Percentiles rank a stretch among this genome's conserved stretches.
phyloP scores from a whole-genome alignment of 2,113 vertebrate genomes.

The Pelmatolapia mariae region DNA sequence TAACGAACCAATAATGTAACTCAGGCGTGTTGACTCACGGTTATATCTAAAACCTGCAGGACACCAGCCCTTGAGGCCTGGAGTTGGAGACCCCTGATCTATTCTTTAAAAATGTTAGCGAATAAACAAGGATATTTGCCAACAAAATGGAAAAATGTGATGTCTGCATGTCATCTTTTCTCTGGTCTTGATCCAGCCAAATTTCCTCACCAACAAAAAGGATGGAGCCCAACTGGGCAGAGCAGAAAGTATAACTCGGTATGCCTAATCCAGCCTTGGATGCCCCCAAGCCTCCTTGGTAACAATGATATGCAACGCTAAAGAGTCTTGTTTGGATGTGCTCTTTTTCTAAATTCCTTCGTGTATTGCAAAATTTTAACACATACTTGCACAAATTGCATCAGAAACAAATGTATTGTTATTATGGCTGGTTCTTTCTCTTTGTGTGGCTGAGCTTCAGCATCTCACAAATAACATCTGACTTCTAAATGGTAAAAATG shows the following conservation, averaged over 20 bases:
- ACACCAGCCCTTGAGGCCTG: not conserved
- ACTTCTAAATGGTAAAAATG: not conserved
- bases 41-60: not conserved
- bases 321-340: not conserved
- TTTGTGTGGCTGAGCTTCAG: not conserved
- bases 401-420: not conserved
- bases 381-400: not conserved
- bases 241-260: not conserved
- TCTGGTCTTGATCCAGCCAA: not conserved
- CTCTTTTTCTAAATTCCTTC: not conserved
- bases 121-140: not conserved
- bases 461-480: not conserved
- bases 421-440: not conserved
- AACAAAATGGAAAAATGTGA: not conserved
- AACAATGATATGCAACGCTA: not conserved
- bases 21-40: not conserved
- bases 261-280: not conserved
- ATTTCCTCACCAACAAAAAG: not conserved
- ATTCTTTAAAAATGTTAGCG: accelerated
- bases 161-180: not conserved
- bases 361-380: not conserved
- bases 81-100: not conserved
- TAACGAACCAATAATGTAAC: not conserved
- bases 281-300: not conserved
- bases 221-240: not conserved